Evolutionary conservation across 2,888 invertebrate species (phyloP), one percentile per base, ranked within the genome.

Genomic region (Panorpa germanica): DNA sequence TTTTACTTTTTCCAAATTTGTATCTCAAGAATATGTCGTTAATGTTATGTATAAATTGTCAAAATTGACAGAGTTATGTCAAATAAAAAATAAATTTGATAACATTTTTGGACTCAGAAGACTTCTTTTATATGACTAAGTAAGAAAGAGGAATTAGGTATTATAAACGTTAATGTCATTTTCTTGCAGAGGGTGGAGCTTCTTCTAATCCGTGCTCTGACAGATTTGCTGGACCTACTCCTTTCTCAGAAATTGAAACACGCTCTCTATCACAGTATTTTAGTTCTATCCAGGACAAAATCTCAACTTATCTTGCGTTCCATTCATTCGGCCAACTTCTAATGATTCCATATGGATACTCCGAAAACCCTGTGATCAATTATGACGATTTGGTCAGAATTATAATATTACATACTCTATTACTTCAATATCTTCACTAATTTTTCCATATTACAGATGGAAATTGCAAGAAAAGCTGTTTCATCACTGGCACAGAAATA

Each of bases 271-370:
- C 70, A 1, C 39, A 59, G 1, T 75, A 59, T 42, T 55, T 76
- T 11, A 41, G 40, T 0, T 46, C 57, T 0, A 41, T 71, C 31
- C 49, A 55, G 9, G 49, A 55, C 10, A 48, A 57, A 26, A 53
- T 72, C 10, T 61, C 62, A 19, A 49, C 70, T 20, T 82, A 78
- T 44, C 46, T 82, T 3, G 63, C 70, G 1, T 67, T 81, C 45
- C 82, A 83, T 46, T 73, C 80, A 1, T 80, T 63, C 40, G 69
- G 74, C 0, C 80, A 82, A 41, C 52, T 69, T 18, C 46, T 80
- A 13, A 48, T 80, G 29, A 48, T 72, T 32, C 76, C 80, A 0
- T n/a, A n/a, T n/a, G n/a, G n/a, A n/a, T n/a, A n/a, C 40, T 65
- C 65, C 0, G 41, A 34, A 0, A 43, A 52, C 0, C 61, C 66